These are phyloP conservation scores for Hesperophylax magnus DNA, from an alignment of 1,140 invertebrate genomes.

Conservation along the genomic window DNA sequence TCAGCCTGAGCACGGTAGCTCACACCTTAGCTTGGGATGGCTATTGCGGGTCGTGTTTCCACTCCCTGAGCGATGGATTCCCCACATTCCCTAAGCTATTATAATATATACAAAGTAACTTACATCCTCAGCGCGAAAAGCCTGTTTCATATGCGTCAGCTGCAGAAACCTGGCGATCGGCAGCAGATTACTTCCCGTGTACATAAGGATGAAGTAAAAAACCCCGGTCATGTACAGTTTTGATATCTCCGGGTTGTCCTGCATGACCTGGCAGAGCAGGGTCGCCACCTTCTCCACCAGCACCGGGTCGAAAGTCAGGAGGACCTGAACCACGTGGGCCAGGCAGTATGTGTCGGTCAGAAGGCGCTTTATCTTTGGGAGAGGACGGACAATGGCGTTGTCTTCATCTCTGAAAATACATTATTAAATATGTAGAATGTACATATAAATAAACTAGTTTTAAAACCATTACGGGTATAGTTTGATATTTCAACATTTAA, in stretches of 20 bases:
- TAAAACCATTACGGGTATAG: too few relatives aligned
- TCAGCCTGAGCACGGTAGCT: too few relatives aligned
- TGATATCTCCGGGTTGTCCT: slow-evolving; percentile 95
- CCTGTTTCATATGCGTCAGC: slow-evolving; percentile 95
- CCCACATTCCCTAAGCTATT: too few relatives aligned
- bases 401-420: slow-evolving; percentile 80
- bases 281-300: slow-evolving; percentile 94
- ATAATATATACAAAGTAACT: slow-evolving; percentile 58
- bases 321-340: slow-evolving; percentile 95
- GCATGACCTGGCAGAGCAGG: slow-evolving; percentile 89
- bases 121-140: slow-evolving; percentile 93
- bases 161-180: slow-evolving; percentile 96
- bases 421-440: too few relatives aligned
- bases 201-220: slow-evolving; percentile 99
- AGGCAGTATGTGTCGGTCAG: slow-evolving; percentile 91
- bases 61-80: too few relatives aligned
- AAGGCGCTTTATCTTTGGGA: slow-evolving; percentile 92
- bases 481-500: too few relatives aligned
- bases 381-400: slow-evolving; percentile 93
- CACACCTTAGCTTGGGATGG: too few relatives aligned
- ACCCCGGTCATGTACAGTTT: slow-evolving; percentile 96
- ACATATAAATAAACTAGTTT: too few relatives aligned
- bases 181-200: slow-evolving; percentile 97
- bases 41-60: too few relatives aligned
- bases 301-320: slow-evolving; percentile 97